These are phyloP conservation scores for Eupeodes corollae DNA, from an alignment of 1,140 invertebrate genomes.

Conservation along the genomic window DNA sequence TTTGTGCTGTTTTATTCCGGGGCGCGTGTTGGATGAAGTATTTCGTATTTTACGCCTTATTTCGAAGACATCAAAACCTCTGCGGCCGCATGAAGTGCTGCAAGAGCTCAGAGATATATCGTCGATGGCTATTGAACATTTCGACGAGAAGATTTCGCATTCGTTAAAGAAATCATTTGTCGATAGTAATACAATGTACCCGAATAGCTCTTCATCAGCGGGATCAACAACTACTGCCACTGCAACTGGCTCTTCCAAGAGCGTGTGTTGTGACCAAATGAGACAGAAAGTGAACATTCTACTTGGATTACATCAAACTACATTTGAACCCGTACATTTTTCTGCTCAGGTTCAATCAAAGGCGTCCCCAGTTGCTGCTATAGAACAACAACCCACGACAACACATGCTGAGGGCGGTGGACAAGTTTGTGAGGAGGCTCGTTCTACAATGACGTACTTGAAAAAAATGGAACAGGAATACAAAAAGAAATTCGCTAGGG, in stretches of 20 bases:
- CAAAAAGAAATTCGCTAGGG: conserved; percentile 7
- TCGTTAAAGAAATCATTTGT: conserved; percentile 11
- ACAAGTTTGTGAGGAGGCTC: conserved; percentile 4
- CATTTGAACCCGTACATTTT: no score
- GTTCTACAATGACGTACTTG: conserved; percentile 5
- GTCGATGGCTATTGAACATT: conserved; percentile 94
- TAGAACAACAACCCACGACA: background rate
- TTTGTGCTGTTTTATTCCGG: conserved; percentile 85
- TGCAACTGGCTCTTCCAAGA: background rate
- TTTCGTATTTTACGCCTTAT: conserved; percentile 59
- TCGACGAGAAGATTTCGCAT: conserved; percentile 72
- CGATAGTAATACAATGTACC: background rate
- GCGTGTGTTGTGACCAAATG: background rate
- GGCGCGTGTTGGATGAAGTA: conserved; percentile 86
- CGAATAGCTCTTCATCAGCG: background rate
- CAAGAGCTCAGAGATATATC: conserved; percentile 84
- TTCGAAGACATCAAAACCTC: conserved; percentile 51
- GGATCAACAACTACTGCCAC: background rate
- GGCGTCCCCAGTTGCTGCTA: background rate
- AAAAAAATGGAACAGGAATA: conserved; percentile 10
- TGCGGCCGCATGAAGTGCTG: conserved; percentile 71
- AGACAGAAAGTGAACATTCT: background rate
- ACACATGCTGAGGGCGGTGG: background rate
- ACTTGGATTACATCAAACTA: no score
- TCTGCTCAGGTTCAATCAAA: no score